These are phyloP conservation scores for Masticophis lateralis DNA, from an alignment of 2,797 vertebrate genomes.

Conservation along the genomic window DNA sequence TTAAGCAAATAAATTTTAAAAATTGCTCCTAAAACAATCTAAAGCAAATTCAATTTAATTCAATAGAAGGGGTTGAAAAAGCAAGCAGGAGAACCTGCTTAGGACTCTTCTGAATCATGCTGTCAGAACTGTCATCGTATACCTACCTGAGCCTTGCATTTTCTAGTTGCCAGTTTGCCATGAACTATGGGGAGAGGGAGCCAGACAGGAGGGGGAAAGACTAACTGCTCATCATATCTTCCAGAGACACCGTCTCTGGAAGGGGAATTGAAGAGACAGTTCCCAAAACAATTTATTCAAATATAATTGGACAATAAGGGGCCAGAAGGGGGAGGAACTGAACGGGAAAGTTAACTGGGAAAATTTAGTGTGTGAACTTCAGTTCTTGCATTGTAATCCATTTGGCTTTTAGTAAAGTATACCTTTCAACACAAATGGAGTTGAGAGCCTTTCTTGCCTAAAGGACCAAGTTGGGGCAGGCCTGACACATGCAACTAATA, in stretches of 20 bases:
- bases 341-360: not conserved
- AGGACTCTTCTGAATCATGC: not conserved
- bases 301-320: not conserved
- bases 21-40: not conserved
- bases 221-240: not conserved
- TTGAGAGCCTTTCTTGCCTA: not conserved
- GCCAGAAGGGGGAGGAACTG: not conserved
- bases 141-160: not conserved
- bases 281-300: not conserved
- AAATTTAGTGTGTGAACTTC: not conserved
- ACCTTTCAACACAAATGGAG: not conserved
- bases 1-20: not conserved
- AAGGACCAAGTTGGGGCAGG: not conserved
- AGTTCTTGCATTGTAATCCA: not conserved
- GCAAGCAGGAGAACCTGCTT: not conserved
- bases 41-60: not conserved
- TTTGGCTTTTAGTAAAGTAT: not conserved
- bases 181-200: not conserved
- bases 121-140: not conserved
- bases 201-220: not conserved
- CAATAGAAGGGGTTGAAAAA: not conserved
- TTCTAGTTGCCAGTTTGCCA: not conserved
- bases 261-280: not conserved
- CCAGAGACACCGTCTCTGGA: not conserved
- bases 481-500: not conserved